Evolutionary conservation across 2,113 vertebrate genomes (phyloP).

Genomic region (Trochalopteron elliotii): DNA sequence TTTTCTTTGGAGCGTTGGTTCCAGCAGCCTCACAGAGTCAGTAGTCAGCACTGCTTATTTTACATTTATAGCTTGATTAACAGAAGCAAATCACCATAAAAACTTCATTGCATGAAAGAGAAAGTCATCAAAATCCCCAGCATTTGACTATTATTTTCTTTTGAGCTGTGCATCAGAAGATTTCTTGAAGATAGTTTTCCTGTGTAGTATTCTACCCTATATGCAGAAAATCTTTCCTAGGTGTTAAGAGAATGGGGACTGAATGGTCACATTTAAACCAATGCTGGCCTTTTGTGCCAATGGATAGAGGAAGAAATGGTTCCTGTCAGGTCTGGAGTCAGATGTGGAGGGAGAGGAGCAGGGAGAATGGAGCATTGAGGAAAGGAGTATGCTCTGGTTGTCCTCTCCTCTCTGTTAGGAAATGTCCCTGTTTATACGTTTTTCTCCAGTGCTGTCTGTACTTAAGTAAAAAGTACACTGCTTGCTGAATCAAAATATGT

Average conservation of each 20-base stretch:
- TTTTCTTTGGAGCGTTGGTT: neutral
- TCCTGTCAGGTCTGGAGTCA: neutral
- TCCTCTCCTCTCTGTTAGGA: neutral
- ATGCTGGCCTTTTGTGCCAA: fast-evolving
- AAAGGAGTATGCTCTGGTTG: neutral
- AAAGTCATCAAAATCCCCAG: neutral
- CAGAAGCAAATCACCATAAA: neutral
- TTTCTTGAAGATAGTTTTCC: neutral
- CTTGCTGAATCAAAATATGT: neutral
- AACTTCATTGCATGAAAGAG: neutral
- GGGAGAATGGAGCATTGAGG: neutral
- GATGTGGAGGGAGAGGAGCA: neutral
- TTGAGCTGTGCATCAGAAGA: neutral
- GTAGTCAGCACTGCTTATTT: neutral
- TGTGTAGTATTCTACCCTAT: neutral
- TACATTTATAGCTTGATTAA: neutral
- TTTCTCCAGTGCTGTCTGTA: neutral
- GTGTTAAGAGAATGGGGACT: neutral
- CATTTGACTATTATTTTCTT: neutral
- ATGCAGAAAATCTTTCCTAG: neutral
- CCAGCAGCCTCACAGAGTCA: neutral
- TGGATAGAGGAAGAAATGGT: neutral
- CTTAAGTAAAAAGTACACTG: neutral
- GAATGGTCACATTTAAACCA: too few species aligned
- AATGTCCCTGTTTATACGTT: neutral